Conservation (phyloP, 2,888 invertebrate genomes). For the Arrhopalites spinosus region DNA sequence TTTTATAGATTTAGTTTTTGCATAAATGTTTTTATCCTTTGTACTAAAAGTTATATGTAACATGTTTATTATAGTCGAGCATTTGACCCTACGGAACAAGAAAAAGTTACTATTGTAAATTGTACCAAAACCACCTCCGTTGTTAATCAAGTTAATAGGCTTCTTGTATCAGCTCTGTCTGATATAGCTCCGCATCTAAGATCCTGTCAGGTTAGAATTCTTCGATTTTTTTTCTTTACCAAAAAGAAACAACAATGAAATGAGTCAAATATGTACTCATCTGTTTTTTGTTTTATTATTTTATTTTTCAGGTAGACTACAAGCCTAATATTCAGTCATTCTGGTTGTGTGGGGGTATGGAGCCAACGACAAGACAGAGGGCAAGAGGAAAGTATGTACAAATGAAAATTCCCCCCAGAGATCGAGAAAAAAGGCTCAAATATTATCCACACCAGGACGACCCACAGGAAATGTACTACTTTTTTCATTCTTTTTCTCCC, state of each 20-base stretch:
- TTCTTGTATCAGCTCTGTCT: slow-evolving; percentile 67
- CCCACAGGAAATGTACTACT: slow-evolving; percentile 49
- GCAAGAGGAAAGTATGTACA: neutral
- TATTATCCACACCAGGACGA: slow-evolving; percentile 37
- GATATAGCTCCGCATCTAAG: slow-evolving; percentile 68
- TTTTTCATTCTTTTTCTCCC: neutral
- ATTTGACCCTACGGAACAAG: slow-evolving; percentile 31
- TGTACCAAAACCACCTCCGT: neutral
- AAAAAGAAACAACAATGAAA: too few relatives aligned
- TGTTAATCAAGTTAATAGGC: slow-evolving; percentile 72
- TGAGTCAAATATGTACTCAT: neutral
- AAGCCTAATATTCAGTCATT: slow-evolving; percentile 82
- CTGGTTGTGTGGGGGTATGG: slow-evolving; percentile 80
- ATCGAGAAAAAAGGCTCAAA: neutral
- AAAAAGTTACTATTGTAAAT: slow-evolving; percentile 51
- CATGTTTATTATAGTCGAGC: neutral
- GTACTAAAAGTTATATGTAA: neutral
- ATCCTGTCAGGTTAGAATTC: slow-evolving; percentile 64
- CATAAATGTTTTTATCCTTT: too few relatives aligned
- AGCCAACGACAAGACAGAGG: slow-evolving; percentile 62
- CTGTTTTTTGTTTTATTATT: slow-evolving; percentile 22
- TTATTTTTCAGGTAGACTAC: slow-evolving; percentile 68
- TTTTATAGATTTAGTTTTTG: neutral
- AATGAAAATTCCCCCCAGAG: too few relatives aligned
- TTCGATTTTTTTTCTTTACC: neutral